phyloP scores from a whole-genome alignment of 2,113 vertebrate species.

The Nycticorax nycticorax region DNA sequence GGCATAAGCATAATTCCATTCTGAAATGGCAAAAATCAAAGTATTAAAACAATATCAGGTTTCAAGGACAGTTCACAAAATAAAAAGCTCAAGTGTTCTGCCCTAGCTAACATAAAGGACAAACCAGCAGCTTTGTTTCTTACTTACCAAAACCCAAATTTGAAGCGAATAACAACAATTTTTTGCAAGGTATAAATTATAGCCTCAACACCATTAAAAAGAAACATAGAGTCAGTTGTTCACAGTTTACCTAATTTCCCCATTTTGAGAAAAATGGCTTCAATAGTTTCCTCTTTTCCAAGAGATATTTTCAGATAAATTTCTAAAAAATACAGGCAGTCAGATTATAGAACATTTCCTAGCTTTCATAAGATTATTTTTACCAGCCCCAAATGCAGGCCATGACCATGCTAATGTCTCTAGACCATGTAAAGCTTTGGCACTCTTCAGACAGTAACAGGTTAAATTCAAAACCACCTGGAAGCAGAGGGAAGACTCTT shows the following conservation, averaged over 20 bases:
- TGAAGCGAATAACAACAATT: background rate
- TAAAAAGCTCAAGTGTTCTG: background rate
- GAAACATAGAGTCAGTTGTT: background rate
- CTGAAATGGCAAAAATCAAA: background rate
- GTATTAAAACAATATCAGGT: background rate
- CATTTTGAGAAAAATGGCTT: background rate
- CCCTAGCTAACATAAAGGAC: background rate
- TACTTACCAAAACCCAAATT: background rate
- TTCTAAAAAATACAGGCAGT: background rate
- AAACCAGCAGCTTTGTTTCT: background rate
- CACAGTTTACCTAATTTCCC: background rate
- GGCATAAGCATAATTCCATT: background rate
- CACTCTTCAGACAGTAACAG: background rate
- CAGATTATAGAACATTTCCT: background rate
- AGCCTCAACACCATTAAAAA: background rate
- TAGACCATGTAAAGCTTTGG: background rate
- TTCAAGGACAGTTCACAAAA: background rate
- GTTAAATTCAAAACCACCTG: background rate
- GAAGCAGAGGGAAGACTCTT: background rate
- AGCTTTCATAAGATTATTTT: background rate
- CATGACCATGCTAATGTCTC: background rate
- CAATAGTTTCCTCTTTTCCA: background rate
- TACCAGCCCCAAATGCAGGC: background rate
- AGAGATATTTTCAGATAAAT: background rate
- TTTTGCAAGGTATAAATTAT: background rate